phyloP scores from a whole-genome alignment of 2,113 vertebrate species.

The Strigops habroptila region DNA sequence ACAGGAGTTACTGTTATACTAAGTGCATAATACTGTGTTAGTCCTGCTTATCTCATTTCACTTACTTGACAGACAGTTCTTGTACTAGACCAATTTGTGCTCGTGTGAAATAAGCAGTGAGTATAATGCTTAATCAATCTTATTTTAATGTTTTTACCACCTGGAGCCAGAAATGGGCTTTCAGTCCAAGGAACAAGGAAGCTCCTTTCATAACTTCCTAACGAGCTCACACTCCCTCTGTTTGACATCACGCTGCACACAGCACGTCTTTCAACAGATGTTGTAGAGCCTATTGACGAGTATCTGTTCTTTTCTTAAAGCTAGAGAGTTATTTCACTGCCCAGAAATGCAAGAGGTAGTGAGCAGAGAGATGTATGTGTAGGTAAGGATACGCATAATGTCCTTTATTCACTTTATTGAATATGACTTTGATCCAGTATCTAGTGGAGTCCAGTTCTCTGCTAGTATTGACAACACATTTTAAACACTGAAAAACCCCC shows the following conservation, averaged over 20 bases:
- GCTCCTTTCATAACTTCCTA: not conserved
- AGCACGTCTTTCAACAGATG: not conserved
- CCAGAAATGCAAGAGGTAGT: not conserved
- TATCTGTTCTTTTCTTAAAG: not conserved
- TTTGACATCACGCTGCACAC: not conserved
- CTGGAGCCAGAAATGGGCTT: conserved; percentile 11
- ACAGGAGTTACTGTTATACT: not conserved
- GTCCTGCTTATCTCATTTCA: conserved; percentile 39
- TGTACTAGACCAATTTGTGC: not conserved
- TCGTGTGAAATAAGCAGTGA: not conserved
- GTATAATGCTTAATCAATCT: not conserved
- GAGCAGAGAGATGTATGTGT: not conserved
- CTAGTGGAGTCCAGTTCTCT: not conserved
- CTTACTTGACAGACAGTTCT: conserved; percentile 32
- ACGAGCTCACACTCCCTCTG: not conserved
- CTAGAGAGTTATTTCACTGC: not conserved
- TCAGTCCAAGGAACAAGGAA: conserved; percentile 1
- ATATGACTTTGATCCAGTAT: not conserved
- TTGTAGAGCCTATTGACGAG: not conserved
- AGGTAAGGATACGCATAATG: not conserved
- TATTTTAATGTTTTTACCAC: conserved; percentile 30
- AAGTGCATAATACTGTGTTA: conserved; percentile 24
- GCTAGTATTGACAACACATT: not conserved
- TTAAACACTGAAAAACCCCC: not conserved
- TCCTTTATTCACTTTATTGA: not conserved